A percentile compares a stretch with the other conserved stretches of the same genome.
These are phyloP conservation scores for Raja brachyura DNA, from an alignment of 2,113 vertebrate species.

Conservation along the genomic window DNA sequence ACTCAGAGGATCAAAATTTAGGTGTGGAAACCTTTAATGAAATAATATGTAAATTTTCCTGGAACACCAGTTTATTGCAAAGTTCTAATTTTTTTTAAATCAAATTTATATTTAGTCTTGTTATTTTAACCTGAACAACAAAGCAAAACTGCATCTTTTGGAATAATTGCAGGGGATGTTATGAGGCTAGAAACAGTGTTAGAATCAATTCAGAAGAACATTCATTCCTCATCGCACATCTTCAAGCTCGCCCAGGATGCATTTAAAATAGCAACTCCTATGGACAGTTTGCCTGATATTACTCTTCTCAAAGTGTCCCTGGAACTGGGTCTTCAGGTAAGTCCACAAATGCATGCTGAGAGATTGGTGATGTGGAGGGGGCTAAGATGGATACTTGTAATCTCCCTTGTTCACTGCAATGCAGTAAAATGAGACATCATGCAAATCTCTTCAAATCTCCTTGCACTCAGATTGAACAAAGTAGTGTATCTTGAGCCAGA, in stretches of 20 bases:
- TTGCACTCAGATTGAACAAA: too few relatives aligned
- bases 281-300: slow-evolving; percentile 75
- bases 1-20: too few relatives aligned
- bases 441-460: not conserved
- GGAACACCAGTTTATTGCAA: not conserved
- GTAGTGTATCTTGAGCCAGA: not conserved
- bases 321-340: slow-evolving; percentile 73
- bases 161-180: slow-evolving; percentile 73
- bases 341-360: slow-evolving; percentile 10
- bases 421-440: not conserved
- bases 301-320: slow-evolving; percentile 75
- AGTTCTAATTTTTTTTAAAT: not conserved
- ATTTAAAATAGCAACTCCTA: slow-evolving; percentile 77
- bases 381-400: not conserved
- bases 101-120: not conserved
- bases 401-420: not conserved
- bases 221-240: slow-evolving; percentile 89
- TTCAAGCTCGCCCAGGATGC: slow-evolving; percentile 83
- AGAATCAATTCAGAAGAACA: slow-evolving; percentile 79
- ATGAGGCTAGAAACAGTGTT: slow-evolving; percentile 82
- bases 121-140: not conserved
- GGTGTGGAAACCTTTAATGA: not conserved
- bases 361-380: not conserved
- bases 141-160: not conserved
- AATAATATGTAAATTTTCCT: not conserved